Evolutionary conservation across 1,140 invertebrate genomes (phyloP).

Genomic region (Aethina tumida): DNA sequence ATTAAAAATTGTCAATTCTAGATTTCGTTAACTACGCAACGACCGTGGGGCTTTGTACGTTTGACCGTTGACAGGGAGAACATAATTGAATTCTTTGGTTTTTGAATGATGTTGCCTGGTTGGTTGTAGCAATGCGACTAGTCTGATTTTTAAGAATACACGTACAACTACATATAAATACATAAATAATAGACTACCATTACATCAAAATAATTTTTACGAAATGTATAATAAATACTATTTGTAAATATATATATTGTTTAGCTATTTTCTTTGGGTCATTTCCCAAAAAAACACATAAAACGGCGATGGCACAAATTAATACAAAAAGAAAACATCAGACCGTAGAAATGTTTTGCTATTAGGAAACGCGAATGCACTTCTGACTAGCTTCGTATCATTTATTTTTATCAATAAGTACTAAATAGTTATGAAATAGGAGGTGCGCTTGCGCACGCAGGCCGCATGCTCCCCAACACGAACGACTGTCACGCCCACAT

Average conservation of each 20-base stretch:
- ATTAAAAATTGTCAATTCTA: no score
- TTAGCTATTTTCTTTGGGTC: constrained; percentile 26
- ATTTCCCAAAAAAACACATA: constrained; percentile 17
- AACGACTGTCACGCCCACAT: constrained; percentile 16
- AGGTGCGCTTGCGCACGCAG: constrained; percentile 16
- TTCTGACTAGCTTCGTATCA: constrained; percentile 37
- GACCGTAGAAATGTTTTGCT: constrained; percentile 29
- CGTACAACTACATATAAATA: constrained; percentile 35
- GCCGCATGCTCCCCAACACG: constrained; percentile 11
- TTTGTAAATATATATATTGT: constrained; percentile 18
- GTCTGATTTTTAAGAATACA: constrained; percentile 28
- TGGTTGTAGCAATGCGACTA: constrained; percentile 29
- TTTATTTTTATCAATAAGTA: no score
- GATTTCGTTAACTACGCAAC: no score
- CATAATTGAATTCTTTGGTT: no score
- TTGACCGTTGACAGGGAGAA: no score
- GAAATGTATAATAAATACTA: constrained; percentile 28
- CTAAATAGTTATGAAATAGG: constrained; percentile 23
- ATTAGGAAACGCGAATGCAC: constrained; percentile 34
- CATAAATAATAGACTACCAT: constrained; percentile 28
- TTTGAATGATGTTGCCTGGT: no score
- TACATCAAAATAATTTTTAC: constrained; percentile 17
- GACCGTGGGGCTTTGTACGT: no score
- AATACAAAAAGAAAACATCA: constrained; percentile 24
- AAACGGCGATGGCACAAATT: constrained; percentile 32